These are phyloP conservation scores for Aphaenogaster rudis DNA, from an alignment of 1,140 invertebrate genomes.

Conservation along the genomic window DNA sequence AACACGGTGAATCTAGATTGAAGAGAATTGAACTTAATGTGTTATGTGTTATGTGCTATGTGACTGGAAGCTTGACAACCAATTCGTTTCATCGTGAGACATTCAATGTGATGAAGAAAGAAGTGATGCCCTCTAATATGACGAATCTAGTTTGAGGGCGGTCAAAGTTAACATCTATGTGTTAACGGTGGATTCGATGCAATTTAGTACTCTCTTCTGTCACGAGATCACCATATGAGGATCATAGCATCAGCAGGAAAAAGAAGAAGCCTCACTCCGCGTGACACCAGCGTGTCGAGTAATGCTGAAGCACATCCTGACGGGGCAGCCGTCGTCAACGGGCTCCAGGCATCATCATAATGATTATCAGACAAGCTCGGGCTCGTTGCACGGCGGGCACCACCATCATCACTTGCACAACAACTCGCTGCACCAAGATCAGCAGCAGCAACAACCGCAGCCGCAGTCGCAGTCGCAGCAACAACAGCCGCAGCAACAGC, in stretches of 20 bases:
- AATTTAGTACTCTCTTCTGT: slow-evolving; percentile 20
- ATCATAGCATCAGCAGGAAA: slow-evolving; percentile 7
- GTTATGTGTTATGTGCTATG: not conserved
- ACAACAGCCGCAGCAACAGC: slow-evolving; percentile 60
- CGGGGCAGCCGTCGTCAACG: slow-evolving; percentile 85
- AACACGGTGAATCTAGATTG: not conserved
- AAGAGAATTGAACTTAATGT: not conserved
- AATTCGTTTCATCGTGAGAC: not conserved
- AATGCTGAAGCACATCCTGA: slow-evolving; percentile 87
- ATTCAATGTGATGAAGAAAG: not conserved
- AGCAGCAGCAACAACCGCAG: slow-evolving; percentile 66
- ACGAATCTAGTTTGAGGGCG: slow-evolving; percentile 26
- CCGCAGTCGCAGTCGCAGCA: slow-evolving; percentile 58
- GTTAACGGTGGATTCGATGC: slow-evolving; percentile 30
- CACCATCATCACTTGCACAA: slow-evolving; percentile 78
- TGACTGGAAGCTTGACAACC: not conserved
- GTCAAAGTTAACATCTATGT: not conserved
- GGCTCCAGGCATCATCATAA: slow-evolving; percentile 84
- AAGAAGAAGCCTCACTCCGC: slow-evolving; percentile 60
- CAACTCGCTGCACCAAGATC: slow-evolving; percentile 74
- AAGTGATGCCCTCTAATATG: not conserved
- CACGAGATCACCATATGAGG: slow-evolving; percentile 68
- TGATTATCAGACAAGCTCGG: slow-evolving; percentile 81
- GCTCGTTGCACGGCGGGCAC: slow-evolving; percentile 74
- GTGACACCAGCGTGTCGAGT: slow-evolving; percentile 78